A percentile compares a stretch with the other conserved stretches of the same genome.
phyloP scores from a whole-genome alignment of 2,797 vertebrate genomes.

The Poecile montanus region DNA sequence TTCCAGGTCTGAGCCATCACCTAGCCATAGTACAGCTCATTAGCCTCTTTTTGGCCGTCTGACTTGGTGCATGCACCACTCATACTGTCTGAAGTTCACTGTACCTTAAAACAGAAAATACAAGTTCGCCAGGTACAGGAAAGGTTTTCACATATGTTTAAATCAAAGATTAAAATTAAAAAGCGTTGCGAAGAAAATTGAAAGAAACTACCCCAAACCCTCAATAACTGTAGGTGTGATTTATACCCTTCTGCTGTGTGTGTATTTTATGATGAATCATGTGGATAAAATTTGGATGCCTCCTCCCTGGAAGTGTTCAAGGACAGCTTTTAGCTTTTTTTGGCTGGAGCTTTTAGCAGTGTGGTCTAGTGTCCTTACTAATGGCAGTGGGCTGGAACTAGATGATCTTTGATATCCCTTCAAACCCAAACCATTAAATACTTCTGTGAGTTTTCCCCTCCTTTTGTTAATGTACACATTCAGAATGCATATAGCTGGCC shows the following conservation, averaged over 20 bases:
- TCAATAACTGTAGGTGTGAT: neutral
- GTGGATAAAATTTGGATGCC: neutral
- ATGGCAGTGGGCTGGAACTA: neutral
- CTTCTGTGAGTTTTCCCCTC: neutral
- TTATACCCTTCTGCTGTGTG: neutral
- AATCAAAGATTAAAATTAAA: neutral
- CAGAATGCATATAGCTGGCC: neutral
- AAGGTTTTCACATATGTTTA: neutral
- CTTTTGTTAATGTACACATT: neutral
- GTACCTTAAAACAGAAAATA: neutral
- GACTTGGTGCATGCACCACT: neutral
- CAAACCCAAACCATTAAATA: neutral
- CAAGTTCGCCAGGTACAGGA: neutral
- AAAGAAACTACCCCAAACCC: neutral
- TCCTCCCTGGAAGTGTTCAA: neutral
- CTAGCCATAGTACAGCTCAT: neutral
- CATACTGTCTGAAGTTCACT: neutral
- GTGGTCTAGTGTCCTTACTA: neutral
- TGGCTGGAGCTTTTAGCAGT: neutral
- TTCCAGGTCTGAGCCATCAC: neutral
- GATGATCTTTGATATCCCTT: neutral
- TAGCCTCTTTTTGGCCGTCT: neutral
- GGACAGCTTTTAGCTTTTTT: neutral
- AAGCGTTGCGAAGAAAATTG: neutral
- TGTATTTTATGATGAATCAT: neutral